These are phyloP conservation scores for Hypanus sabinus DNA, from an alignment of 2,113 vertebrate species.

Conservation along the genomic window DNA sequence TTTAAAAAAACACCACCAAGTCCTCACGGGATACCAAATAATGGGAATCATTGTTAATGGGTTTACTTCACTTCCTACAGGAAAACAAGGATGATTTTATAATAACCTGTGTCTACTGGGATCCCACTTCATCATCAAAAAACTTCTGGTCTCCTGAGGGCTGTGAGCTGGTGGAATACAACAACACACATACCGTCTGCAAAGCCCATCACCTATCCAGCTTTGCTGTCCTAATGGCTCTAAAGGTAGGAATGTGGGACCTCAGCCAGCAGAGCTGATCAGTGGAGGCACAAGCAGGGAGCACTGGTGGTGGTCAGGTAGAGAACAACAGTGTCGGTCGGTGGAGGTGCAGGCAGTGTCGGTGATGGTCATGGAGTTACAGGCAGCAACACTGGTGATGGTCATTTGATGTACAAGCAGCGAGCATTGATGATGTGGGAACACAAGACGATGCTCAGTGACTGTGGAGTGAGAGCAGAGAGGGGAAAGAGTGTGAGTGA, in stretches of 20 bases:
- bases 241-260: not conserved
- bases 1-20: too few species aligned
- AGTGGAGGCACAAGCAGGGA: not conserved
- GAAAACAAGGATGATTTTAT: not conserved
- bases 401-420: too few species aligned
- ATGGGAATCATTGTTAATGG: not conserved
- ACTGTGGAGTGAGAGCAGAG: not conserved
- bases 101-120: slow-evolving; percentile 60
- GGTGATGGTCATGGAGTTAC: too few species aligned
- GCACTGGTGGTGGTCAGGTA: not conserved
- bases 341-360: too few species aligned
- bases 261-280: not conserved
- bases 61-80: not conserved
- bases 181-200: slow-evolving; percentile 53
- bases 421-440: too few species aligned
- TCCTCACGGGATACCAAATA: not conserved
- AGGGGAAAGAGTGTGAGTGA: not conserved
- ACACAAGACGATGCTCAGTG: not conserved
- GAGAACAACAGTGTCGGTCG: too few species aligned
- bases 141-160: slow-evolving; percentile 54
- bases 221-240: slow-evolving; percentile 65
- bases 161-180: slow-evolving; percentile 45
- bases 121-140: not conserved
- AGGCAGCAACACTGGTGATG: too few species aligned
- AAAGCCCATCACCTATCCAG: slow-evolving; percentile 58